Base-by-base conservation (phyloP, 2,797 vertebrate genomes). In the Triplophysa yarkandensis region DNA sequence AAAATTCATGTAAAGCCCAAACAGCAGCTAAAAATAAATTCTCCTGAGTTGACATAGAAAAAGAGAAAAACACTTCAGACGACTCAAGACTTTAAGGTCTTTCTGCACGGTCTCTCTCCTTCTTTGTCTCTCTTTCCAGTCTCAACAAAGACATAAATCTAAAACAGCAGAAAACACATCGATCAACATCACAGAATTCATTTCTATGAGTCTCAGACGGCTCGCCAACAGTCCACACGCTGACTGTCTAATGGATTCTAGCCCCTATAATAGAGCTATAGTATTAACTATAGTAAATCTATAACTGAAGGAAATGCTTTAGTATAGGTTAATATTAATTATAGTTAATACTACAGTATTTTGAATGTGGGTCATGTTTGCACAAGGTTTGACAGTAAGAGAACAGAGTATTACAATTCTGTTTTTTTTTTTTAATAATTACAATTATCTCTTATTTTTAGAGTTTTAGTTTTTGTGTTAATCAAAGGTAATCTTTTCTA, bases 41-140 rank as follows among this genome's bases (percentile, higher is more conserved):
- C 21, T 69, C 50, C 11, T 0, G 52, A 55, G 43, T 71, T 78
- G 16, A 55, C 65, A 32, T 70, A 23, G 52, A 41, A 50, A 48
- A 41, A 57, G 3, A 32, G 1, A 32, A 13, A 32, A 13, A 68
- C 54, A 39, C 28, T 60, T 50, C n/a, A 21, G 30, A 27, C 32
- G 68, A 64, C 27, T 68, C 52, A 69, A 32, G 54, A 58, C 63
- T 46, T 16, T 39, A 60, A 9, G 48, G 68, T 63, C 68, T 64
- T 30, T 0, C 41, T 25, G 7, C 23, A 21, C 5, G 25, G n/a
- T 17, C 48, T 36, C 48, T 34, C 36, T 36, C 63, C 16, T 64
- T 19, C 21, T 58, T 30, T 61, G 64, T 64, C 62, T 66, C 16
- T 48, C 30, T 39, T 27, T 36, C 41, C 17, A 39, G 32, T 21